phyloP scores from a whole-genome alignment of 2,888 invertebrate species.

The Melieria picta region DNA sequence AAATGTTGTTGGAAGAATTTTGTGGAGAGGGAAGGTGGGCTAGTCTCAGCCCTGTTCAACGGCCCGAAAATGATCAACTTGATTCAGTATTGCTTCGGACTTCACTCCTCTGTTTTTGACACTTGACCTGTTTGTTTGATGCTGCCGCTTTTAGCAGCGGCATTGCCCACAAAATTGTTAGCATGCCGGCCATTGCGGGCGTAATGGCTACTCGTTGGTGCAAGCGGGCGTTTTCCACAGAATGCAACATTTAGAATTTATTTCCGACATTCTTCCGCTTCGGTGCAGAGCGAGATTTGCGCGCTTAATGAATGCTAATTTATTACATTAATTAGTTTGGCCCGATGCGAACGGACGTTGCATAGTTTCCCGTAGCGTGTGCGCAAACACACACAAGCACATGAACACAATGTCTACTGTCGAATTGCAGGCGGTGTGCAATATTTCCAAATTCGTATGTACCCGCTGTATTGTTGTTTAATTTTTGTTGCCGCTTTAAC shows the following conservation, averaged over 20 bases:
- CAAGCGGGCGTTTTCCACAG: not conserved
- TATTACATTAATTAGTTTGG: constrained; percentile 50
- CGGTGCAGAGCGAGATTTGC: constrained; percentile 26
- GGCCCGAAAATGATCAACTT: too few species aligned
- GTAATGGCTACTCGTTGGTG: not conserved
- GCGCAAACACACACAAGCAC: too few species aligned
- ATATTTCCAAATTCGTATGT: not conserved
- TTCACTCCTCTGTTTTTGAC: too few species aligned
- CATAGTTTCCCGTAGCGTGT: too few species aligned
- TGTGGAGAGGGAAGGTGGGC: too few species aligned
- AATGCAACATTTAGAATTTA: not conserved
- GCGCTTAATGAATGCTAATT: constrained; percentile 53
- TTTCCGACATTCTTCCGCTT: constrained; percentile 9
- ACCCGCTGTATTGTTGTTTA: not conserved
- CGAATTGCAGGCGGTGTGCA: too few species aligned
- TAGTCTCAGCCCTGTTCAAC: too few species aligned
- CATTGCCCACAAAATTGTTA: not conserved
- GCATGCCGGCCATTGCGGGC: not conserved
- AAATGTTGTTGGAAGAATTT: too few species aligned
- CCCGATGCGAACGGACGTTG: constrained; percentile 1
- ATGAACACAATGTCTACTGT: too few species aligned
- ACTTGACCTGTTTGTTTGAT: too few species aligned
- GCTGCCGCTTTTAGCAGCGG: too few species aligned
- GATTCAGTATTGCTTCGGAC: too few species aligned
- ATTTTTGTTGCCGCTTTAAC: not conserved